These are phyloP conservation scores for Dolichomitus sp. DNA, from an alignment of 2,888 invertebrate genomes.

Conservation along the genomic window DNA sequence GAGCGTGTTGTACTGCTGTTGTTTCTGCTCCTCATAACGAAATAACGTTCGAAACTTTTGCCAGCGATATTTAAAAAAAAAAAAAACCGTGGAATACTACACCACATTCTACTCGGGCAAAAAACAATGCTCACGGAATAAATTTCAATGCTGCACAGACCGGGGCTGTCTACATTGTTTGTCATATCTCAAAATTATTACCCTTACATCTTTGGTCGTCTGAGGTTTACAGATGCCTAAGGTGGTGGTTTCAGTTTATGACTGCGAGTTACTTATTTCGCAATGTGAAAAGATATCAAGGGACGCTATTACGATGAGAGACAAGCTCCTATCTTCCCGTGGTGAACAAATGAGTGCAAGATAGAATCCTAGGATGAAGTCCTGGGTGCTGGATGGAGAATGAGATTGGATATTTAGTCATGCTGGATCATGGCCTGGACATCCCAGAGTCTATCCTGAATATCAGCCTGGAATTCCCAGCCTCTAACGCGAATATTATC, in stretches of 20 bases:
- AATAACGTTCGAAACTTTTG: constrained; percentile 51
- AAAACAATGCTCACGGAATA: constrained; percentile 11
- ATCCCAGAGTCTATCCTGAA: too few species aligned
- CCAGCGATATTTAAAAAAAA: constrained; percentile 52
- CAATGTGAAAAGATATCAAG: not conserved
- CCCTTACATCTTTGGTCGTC: not conserved
- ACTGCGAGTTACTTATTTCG: not conserved
- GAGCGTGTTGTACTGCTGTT: constrained; percentile 12
- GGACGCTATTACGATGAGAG: not conserved
- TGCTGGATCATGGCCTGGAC: too few species aligned
- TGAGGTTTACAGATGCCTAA: not conserved
- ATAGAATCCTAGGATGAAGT: too few species aligned
- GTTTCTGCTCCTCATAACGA: constrained; percentile 49
- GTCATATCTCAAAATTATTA: not conserved
- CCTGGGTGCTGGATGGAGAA: too few species aligned
- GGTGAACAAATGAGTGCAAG: not conserved
- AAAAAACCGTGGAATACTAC: constrained; percentile 20
- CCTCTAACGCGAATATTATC: too few species aligned
- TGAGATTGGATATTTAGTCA: too few species aligned
- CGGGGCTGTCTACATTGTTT: not conserved
- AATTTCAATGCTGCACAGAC: constrained; percentile 8
- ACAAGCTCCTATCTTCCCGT: not conserved
- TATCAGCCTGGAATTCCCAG: too few species aligned
- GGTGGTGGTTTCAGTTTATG: not conserved
- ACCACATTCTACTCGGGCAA: constrained; percentile 11